phyloP scores from a whole-genome alignment of 2,888 invertebrate species.

The Drosophila phalerata region DNA sequence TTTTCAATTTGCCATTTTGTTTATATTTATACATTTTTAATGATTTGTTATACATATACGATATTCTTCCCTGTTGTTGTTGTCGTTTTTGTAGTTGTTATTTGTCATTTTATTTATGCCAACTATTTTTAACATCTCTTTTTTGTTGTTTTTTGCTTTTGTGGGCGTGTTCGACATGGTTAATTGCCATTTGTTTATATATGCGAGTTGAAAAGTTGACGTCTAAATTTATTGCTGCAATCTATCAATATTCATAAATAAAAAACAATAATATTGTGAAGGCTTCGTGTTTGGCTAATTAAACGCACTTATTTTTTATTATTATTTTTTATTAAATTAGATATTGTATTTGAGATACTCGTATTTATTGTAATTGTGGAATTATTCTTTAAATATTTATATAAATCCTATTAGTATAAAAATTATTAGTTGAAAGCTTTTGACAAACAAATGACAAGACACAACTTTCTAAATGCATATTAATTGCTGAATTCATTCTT shows the following conservation, averaged over 20 bases:
- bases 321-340: no score
- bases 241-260: constrained; percentile 8
- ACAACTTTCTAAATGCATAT: constrained; percentile 3
- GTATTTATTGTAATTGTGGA: no score
- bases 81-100: constrained; percentile 16
- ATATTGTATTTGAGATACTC: no score
- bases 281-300: background rate
- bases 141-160: constrained; percentile 27
- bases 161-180: constrained; percentile 61
- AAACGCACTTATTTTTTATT: no score
- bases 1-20: constrained; percentile 39
- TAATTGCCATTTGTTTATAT: constrained; percentile 56
- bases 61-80: constrained; percentile 4
- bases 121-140: constrained; percentile 33
- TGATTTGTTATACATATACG: constrained; percentile 20
- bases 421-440: background rate
- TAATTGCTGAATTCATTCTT: background rate
- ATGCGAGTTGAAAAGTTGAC: constrained; percentile 2
- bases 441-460: background rate
- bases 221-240: constrained; percentile 16
- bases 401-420: background rate
- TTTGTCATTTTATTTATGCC: constrained; percentile 32
- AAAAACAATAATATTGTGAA: constrained; percentile 19
- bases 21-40: constrained; percentile 18
- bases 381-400: background rate